Conservation (phyloP, 2,113 vertebrate species). For the Micronycteris hirsuta region DNA sequence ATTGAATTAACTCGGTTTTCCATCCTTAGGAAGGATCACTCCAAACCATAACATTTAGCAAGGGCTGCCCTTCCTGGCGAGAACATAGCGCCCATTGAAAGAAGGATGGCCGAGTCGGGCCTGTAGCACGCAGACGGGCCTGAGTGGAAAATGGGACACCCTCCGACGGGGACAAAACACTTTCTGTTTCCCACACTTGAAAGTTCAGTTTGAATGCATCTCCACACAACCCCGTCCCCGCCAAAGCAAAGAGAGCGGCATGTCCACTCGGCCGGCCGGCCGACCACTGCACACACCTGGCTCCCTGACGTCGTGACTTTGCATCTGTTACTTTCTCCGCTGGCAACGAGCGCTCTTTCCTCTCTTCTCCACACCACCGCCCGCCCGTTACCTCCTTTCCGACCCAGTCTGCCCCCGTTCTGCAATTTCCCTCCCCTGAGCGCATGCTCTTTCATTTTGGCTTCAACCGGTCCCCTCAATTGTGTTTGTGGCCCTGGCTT, state of each 20-base stretch:
- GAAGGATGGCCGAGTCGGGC: constrained; percentile 38
- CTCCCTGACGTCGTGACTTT: neutral
- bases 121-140: constrained; percentile 55
- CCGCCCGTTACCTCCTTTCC: neutral
- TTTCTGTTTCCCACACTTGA: constrained; percentile 67
- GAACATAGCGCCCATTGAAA: constrained; percentile 58
- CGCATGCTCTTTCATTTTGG: neutral
- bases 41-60: constrained; percentile 63
- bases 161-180: constrained; percentile 63
- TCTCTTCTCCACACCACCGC: fast-evolving
- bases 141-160: constrained; percentile 64
- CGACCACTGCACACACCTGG: neutral
- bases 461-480: fast-evolving
- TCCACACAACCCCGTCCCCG: neutral
- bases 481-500: fast-evolving
- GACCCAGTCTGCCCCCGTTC: neutral
- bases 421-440: neutral
- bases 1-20: constrained; percentile 68
- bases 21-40: constrained; percentile 55
- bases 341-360: neutral
- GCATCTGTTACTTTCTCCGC: neutral
- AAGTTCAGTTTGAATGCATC: neutral
- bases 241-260: constrained; percentile 40
- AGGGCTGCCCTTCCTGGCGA: constrained; percentile 61
- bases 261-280: neutral